phyloP scores from a whole-genome alignment of 2,113 vertebrate species.

The Neolamprologus devosi region DNA sequence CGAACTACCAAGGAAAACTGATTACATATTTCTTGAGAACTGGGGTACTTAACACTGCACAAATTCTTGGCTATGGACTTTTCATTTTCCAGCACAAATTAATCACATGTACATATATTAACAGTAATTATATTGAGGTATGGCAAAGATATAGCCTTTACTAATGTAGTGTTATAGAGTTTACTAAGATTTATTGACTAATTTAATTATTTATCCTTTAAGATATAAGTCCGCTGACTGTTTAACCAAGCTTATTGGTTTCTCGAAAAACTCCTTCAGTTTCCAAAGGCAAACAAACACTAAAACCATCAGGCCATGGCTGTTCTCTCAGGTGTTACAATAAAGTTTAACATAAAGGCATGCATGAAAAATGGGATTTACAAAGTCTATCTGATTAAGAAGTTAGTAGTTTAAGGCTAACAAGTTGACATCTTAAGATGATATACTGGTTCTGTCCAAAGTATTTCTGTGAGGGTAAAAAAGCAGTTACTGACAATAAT shows the following conservation, averaged over 20 bases:
- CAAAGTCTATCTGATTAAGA: background rate
- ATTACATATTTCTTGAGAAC: background rate
- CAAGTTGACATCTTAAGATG: background rate
- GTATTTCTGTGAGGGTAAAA: background rate
- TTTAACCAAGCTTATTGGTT: background rate
- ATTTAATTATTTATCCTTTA: background rate
- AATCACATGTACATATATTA: background rate
- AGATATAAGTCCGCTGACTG: background rate
- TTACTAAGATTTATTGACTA: background rate
- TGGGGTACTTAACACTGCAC: background rate
- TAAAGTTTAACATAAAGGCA: background rate
- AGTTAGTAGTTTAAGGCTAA: background rate
- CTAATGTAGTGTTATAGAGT: background rate
- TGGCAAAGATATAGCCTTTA: background rate
- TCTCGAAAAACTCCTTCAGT: background rate
- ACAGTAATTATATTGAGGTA: background rate
- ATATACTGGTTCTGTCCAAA: background rate
- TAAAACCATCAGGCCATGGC: background rate
- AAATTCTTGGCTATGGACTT: background rate
- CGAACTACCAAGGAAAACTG: background rate
- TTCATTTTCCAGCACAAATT: background rate
- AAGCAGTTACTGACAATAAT: background rate
- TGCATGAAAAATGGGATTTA: background rate
- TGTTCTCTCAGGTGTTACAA: background rate
- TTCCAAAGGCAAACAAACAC: background rate